These are phyloP conservation scores for Watsonalla binaria DNA, from an alignment of 2,888 invertebrate genomes.

Conservation along the genomic window DNA sequence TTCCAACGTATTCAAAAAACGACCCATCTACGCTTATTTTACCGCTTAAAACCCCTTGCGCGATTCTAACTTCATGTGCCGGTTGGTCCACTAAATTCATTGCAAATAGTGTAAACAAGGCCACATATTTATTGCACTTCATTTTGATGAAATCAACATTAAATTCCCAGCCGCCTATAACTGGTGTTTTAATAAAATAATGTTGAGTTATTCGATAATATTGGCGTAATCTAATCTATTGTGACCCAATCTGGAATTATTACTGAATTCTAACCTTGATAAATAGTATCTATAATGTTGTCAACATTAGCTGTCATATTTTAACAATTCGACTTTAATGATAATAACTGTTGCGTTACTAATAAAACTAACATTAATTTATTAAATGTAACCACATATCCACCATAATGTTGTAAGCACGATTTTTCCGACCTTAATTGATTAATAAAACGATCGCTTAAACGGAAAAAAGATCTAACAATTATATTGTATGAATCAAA, in stretches of 20 bases:
- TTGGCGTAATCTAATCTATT: neutral
- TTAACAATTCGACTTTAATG: no score
- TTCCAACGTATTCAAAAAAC: slow-evolving; percentile 49
- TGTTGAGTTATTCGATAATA: neutral
- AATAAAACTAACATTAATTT: no score
- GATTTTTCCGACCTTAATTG: no score
- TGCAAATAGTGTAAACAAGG: slow-evolving; percentile 47
- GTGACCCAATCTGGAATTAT: neutral
- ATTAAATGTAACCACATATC: no score
- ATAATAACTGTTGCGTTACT: no score
- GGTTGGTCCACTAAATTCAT: slow-evolving; percentile 51
- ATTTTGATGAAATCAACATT: slow-evolving; percentile 10
- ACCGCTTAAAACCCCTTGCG: slow-evolving; percentile 45
- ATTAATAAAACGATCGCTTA: no score
- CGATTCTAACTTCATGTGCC: slow-evolving; percentile 42
- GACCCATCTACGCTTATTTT: slow-evolving; percentile 44
- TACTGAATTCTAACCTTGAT: no score
- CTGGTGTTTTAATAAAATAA: neutral
- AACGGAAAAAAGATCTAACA: no score
- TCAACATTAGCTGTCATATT: no score
- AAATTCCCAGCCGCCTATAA: neutral
- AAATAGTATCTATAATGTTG: no score
- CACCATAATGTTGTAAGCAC: no score
- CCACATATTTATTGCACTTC: slow-evolving; percentile 34
- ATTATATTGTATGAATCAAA: no score